Evolutionary conservation across 2,888 invertebrate genomes (phyloP), one percentile per base, ranked within the genome.

Genomic region (Lottia scabra): DNA sequence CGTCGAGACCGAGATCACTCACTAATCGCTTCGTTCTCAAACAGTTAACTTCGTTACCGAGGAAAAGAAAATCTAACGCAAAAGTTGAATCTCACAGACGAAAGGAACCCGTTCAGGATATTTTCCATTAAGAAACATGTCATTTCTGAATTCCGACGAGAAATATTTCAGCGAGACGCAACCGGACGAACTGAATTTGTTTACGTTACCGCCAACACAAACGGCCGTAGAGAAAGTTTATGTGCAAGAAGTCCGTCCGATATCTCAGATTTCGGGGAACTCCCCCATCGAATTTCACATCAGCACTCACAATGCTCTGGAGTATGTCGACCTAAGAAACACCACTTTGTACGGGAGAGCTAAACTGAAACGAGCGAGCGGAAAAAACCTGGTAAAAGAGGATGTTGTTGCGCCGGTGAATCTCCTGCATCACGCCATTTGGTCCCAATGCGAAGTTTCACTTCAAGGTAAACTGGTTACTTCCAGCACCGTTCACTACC

Each of bases 271-370:
- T 4, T 66, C 72, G 3, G 71, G 68, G n/a, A 74, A 75, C 43
- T 72, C 70, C 13, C 74, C 75, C 3, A 71, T 75, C n/a, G 74
- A 78, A 63, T 78, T 78, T 75, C 68, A 66, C 71, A 75, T 75
- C 10, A 75, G 69, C 63, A 71, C 71, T 65, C 74, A 75, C 63
- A 75, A 78, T 67, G 70, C 71, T 13, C 68, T 75, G 71, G 75
- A 78, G 43, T 75, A 73, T 66, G 45, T 75, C 16, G 71, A 75
- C 43, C 26, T 75, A 16, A 65, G 63, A 63, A 71, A 62, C 12
- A 66, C 69, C 19, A 68, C 68, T 44, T 26, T 75, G 16, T 69
- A 69, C 56, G 69, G 73, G 3, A 75, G 71, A 46, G 30, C 73
- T 16, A 73, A 75, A 45, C 45, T 73, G 10, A 75, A 44, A 46